Evolutionary conservation across 2,888 invertebrate genomes (phyloP), one percentile per base, ranked within the genome.

Genomic region (Scaptomyza cyrtandrae): DNA sequence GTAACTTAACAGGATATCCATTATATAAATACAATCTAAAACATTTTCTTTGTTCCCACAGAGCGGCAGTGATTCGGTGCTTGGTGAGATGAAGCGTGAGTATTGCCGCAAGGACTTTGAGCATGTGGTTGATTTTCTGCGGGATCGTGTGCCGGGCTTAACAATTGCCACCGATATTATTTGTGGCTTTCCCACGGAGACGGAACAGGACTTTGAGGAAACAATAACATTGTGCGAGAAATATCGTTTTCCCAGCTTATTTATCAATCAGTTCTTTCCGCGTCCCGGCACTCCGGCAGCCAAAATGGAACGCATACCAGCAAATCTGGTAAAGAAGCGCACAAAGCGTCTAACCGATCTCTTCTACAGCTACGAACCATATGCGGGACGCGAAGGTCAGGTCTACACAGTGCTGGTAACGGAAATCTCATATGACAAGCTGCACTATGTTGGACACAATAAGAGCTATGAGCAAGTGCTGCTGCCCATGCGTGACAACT

Each of bases 91-190:
- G 99, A 98, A 97, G 92, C 93, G 99, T 37, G 99, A 99, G 91
- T 99, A 99, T 92, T 95, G 95, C 9, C 91, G 96, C n/a, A 94
- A 93, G 0, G 98, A 99, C 89, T 99, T 99, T 91, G 95, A 97
- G 89, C 93, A 93, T 41, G 98, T 99, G 10, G 98, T 98, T 0
- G 94, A 98, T 87, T 98, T 95, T 89, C 93, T 99, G 24, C 94
- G 94, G 76, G 93, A 95, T 62, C 97, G 97, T 74, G 97, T 99
- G 0, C 95, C 96, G 0, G 97, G 96, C 3, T 94, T 99, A 54
- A 98, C 98, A 13, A 97, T 99, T 87, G 99, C 98, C 0, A 99
- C 99, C 0, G 99, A 99, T 91, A 96, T 99, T 48, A 99, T 99
- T 87, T 99, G 99, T 91, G 99, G 99, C 0, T 99, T 99, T 92